A percentile compares a stretch with the other conserved stretches of the same genome.
These are phyloP conservation scores for Phodopus roborovskii DNA, from an alignment of 2,113 vertebrate genomes.

Conservation along the genomic window DNA sequence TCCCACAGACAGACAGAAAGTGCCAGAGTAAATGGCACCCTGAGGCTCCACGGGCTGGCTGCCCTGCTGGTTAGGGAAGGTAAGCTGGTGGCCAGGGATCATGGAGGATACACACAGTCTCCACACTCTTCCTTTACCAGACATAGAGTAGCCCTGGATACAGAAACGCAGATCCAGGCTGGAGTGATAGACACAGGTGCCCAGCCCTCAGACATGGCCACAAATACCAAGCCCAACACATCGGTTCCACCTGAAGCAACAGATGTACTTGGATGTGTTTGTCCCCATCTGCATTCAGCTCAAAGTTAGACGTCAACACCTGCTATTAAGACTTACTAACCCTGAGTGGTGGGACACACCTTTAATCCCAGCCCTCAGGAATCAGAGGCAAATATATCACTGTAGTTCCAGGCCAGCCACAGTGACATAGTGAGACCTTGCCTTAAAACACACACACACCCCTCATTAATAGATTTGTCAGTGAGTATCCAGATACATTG, in stretches of 20 bases:
- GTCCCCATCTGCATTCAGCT: background rate
- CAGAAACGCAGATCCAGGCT: background rate
- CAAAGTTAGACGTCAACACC: background rate
- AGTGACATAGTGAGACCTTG: background rate
- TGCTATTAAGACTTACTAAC: background rate
- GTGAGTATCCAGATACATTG: background rate
- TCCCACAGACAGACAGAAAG: conserved; percentile 88
- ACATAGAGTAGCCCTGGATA: background rate
- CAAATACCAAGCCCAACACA: background rate
- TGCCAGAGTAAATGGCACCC: conserved; percentile 84
- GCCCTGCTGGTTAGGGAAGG: conserved; percentile 61
- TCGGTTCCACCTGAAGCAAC: background rate
- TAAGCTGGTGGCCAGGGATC: background rate
- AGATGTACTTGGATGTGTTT: background rate
- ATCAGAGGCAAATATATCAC: background rate
- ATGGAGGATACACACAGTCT: background rate
- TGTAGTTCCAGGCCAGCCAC: background rate
- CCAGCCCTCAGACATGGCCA: background rate
- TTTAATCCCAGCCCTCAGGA: background rate
- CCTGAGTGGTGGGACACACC: background rate
- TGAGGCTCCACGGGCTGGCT: background rate
- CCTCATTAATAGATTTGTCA: background rate
- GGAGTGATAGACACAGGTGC: background rate
- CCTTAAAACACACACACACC: background rate
- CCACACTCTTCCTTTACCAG: background rate